Evolutionary conservation across 2,113 vertebrate genomes (phyloP).

Genomic region (Neopipo cinnamomea): DNA sequence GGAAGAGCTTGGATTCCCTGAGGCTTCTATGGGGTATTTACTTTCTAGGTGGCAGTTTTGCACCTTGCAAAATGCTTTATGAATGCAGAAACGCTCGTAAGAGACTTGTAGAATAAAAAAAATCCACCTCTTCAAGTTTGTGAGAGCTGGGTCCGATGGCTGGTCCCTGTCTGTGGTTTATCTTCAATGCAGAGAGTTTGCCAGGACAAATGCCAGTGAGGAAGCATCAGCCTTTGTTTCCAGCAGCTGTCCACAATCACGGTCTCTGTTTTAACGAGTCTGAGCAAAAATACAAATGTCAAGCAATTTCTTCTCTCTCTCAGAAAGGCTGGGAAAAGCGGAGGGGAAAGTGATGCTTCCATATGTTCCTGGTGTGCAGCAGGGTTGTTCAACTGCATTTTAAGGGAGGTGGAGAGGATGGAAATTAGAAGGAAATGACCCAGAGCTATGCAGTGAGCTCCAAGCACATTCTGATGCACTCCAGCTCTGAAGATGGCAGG

Average conservation of each 20-base stretch:
- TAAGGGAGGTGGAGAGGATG: not conserved
- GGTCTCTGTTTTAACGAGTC: not conserved
- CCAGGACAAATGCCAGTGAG: not conserved
- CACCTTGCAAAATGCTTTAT: not conserved
- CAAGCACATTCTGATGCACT: not conserved
- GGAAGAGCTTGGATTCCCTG: not conserved
- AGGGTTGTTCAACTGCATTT: not conserved
- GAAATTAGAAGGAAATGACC: not conserved
- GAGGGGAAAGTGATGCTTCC: not conserved
- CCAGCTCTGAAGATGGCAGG: not conserved
- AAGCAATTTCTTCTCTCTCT: not conserved
- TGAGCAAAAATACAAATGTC: not conserved
- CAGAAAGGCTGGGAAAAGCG: not conserved
- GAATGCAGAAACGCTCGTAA: not conserved
- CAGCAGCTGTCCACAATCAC: not conserved
- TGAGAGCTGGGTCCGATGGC: not conserved
- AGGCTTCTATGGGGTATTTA: not conserved
- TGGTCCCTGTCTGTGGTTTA: not conserved
- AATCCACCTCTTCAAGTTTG: not conserved
- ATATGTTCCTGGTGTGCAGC: not conserved
- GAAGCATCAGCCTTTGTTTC: not conserved
- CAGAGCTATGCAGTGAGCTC: not conserved
- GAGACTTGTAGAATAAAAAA: not conserved
- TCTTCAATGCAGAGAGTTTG: not conserved
- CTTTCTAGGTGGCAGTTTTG: not conserved